Evolutionary conservation across 2,888 invertebrate species (phyloP).

Genomic region (Drosophila prostipennis): DNA sequence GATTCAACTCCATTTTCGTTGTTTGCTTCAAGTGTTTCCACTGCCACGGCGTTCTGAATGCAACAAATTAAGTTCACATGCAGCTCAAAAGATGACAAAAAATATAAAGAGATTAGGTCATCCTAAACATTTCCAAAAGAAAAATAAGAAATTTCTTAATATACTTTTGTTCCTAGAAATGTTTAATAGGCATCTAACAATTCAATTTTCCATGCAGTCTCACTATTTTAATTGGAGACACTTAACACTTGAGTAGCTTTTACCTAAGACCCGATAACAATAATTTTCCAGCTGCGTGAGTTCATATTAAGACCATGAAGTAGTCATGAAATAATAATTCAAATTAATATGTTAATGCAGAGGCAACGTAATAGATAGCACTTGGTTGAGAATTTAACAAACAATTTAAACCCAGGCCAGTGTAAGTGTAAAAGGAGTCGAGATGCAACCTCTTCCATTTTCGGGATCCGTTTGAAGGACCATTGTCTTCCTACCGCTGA

Average conservation of each 20-base stretch:
- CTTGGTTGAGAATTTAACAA: conserved; percentile 3
- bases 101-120: not conserved
- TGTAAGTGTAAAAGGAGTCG: not conserved
- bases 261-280: not conserved
- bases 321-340: conserved; percentile 2
- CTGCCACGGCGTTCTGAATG: conserved; percentile 26
- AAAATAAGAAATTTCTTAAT: too few species aligned
- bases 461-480: not conserved
- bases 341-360: conserved; percentile 1
- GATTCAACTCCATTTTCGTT: conserved; percentile 24
- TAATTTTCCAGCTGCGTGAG: conserved; percentile 7
- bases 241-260: conserved; percentile 16
- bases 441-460: conserved; percentile 1
- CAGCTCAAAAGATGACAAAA: not conserved
- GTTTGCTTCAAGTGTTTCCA: conserved; percentile 32
- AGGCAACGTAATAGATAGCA: too few species aligned
- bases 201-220: too few species aligned
- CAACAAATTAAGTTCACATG: conserved; percentile 18
- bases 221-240: conserved; percentile 1
- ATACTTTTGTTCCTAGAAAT: not conserved
- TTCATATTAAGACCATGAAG: not conserved
- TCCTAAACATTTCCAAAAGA: not conserved
- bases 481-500: conserved; percentile 33
- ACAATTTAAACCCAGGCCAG: conserved; percentile 1
- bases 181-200: not conserved